Percentiles rank a stretch among this genome's conserved stretches.
Evolutionary conservation across 2,113 vertebrate genomes (phyloP).

Genomic region (Anhinga rufa): DNA sequence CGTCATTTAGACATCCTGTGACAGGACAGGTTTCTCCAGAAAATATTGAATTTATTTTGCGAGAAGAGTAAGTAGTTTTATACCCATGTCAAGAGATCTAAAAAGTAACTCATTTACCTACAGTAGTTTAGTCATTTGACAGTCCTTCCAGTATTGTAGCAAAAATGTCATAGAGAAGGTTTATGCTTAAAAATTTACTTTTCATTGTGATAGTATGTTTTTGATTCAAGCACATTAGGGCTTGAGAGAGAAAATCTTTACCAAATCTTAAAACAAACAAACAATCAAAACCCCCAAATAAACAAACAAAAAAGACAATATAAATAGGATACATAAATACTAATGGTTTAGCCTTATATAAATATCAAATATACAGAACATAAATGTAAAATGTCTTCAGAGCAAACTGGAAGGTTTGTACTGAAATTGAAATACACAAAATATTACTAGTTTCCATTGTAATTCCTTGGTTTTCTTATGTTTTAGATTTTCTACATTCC

Average conservation of each 20-base stretch:
- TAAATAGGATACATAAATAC: not conserved
- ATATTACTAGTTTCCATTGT: not conserved
- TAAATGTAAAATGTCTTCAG: not conserved
- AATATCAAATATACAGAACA: not conserved
- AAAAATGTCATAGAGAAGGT: not conserved
- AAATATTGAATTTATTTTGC: conserved; percentile 92
- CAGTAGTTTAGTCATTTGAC: not conserved
- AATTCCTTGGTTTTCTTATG: not conserved
- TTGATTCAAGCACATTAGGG: not conserved
- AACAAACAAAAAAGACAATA: not conserved
- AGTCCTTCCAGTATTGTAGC: not conserved
- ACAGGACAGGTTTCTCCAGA: conserved; percentile 94
- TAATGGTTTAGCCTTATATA: not conserved
- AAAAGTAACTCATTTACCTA: not conserved
- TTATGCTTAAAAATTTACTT: not conserved
- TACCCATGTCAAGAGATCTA: not conserved
- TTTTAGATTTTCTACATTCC: not conserved
- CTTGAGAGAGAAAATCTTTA: not conserved
- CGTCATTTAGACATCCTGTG: conserved; percentile 93
- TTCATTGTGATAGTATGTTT: not conserved
- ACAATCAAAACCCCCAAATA: not conserved
- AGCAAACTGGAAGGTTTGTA: not conserved
- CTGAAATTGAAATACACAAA: not conserved
- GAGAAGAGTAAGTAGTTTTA: conserved; percentile 88
- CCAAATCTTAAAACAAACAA: not conserved